Evolutionary conservation across 2,113 vertebrate species (phyloP).

Genomic region (Mesoclemmys tuberculata): DNA sequence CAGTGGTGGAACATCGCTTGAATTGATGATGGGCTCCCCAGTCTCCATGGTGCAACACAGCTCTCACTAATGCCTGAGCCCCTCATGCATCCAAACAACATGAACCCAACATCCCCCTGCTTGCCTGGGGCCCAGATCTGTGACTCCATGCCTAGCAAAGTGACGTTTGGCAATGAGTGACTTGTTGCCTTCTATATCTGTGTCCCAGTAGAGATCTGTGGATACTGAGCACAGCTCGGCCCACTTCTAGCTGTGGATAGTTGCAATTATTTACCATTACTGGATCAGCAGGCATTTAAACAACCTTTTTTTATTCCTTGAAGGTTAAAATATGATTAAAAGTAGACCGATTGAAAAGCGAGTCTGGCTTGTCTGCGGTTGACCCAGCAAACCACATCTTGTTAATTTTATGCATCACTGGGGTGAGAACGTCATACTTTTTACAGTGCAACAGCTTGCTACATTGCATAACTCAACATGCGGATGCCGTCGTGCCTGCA

Average conservation of each 20-base stretch:
- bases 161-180: not conserved
- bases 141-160: not conserved
- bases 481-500: slow-evolving; percentile 70
- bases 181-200: not conserved
- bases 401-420: slow-evolving; percentile 83
- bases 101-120: not conserved
- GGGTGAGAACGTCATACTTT: slow-evolving; percentile 75
- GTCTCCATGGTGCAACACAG: not conserved
- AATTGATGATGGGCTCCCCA: not conserved
- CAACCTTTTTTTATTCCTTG: not conserved
- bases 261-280: slow-evolving; percentile 13
- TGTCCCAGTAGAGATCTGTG: not conserved
- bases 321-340: slow-evolving; percentile 71
- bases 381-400: slow-evolving; percentile 82
- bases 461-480: slow-evolving; percentile 77
- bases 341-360: slow-evolving; percentile 73
- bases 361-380: slow-evolving; percentile 78
- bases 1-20: not conserved
- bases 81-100: not conserved
- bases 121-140: fast-evolving
- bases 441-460: slow-evolving; percentile 78
- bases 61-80: not conserved
- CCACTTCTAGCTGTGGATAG: not conserved
- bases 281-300: slow-evolving; percentile 27
- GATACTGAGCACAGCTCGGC: fast-evolving